These are phyloP conservation scores for Acanthis flammea DNA, from an alignment of 2,797 vertebrate genomes.

Conservation along the genomic window DNA sequence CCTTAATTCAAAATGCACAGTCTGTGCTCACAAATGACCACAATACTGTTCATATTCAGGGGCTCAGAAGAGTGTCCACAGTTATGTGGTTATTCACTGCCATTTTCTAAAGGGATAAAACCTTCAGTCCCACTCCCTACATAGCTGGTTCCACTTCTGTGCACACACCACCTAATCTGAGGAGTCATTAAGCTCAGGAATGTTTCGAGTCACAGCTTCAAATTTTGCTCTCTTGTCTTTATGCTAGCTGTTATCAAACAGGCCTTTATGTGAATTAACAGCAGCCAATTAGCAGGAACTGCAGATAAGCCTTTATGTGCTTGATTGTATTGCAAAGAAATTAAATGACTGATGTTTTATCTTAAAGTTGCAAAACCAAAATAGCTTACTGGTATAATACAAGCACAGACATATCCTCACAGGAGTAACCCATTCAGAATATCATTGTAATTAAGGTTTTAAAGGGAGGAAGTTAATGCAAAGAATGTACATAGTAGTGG, in stretches of 20 bases:
- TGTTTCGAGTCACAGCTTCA: not conserved
- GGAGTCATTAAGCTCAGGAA: not conserved
- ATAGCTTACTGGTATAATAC: not conserved
- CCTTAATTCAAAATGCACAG: not conserved
- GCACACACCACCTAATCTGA: not conserved
- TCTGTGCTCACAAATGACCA: not conserved
- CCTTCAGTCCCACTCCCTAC: not conserved
- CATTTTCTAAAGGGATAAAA: not conserved
- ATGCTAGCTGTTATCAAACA: not conserved
- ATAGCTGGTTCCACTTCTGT: not conserved
- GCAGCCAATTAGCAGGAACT: constrained; percentile 2
- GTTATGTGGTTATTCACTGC: not conserved
- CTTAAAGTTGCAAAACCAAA: not conserved
- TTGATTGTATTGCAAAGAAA: constrained; percentile 33
- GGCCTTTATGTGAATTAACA: constrained; percentile 28
- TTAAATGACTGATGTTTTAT: constrained; percentile 34
- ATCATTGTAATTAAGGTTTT: constrained; percentile 13
- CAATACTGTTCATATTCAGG: not conserved
- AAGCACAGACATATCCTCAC: not conserved
- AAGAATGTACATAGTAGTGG: not conserved
- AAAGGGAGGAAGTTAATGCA: not conserved
- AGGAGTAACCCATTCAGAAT: not conserved
- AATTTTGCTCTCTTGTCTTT: constrained; percentile 8
- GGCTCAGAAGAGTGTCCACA: not conserved
- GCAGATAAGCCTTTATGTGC: constrained; percentile 33